Conservation (phyloP, 2,888 invertebrate species). For the Cheilosia scutellata region DNA sequence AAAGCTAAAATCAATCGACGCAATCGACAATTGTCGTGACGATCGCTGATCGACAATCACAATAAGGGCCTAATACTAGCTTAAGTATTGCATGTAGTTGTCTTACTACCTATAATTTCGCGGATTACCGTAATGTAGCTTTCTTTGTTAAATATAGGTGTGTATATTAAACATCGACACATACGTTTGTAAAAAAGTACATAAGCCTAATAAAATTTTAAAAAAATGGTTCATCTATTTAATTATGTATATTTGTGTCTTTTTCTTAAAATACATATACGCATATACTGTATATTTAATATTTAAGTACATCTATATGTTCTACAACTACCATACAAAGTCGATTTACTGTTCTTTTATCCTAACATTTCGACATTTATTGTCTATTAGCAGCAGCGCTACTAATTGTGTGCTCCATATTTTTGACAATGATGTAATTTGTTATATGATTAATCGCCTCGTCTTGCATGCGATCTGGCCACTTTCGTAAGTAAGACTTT, state of each 20-base stretch:
- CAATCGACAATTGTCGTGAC: too few relatives aligned
- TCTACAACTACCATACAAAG: conserved; percentile 54
- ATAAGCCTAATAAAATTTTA: not conserved
- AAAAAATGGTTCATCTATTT: not conserved
- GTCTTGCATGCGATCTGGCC: conserved; percentile 83
- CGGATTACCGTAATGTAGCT: too few relatives aligned
- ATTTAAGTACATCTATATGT: conserved; percentile 62
- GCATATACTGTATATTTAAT: conserved; percentile 51
- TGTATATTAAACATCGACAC: not conserved
- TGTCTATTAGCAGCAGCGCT: conserved; percentile 81
- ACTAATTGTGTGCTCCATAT: conserved; percentile 83
- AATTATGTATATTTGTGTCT: conserved; percentile 50
- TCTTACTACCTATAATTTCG: too few relatives aligned
- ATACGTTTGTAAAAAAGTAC: not conserved
- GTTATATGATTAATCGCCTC: conserved; percentile 83
- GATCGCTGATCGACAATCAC: too few relatives aligned
- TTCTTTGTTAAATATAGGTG: too few relatives aligned
- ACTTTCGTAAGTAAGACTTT: conserved; percentile 83
- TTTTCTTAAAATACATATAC: conserved; percentile 46
- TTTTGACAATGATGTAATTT: conserved; percentile 83
- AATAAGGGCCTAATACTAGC: too few relatives aligned
- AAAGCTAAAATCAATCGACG: too few relatives aligned
- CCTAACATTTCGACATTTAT: conserved; percentile 77
- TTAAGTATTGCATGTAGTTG: too few relatives aligned
- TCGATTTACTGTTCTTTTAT: conserved; percentile 27